Evolutionary conservation across 1,140 invertebrate genomes (phyloP), one percentile per base, ranked within the genome.

Genomic region (Hylaeus volcanicus): DNA sequence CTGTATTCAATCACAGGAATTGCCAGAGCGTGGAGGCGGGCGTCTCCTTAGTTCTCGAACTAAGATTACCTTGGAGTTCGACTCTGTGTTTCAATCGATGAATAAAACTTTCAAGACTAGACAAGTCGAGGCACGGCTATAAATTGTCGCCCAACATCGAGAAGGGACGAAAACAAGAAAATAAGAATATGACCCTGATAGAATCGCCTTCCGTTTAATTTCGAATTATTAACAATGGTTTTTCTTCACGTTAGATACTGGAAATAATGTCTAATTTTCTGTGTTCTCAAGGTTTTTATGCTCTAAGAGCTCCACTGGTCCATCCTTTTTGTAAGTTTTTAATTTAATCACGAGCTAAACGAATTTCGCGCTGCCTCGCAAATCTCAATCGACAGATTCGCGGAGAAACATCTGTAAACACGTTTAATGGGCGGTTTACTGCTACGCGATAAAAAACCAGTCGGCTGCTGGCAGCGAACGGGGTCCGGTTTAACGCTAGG

Each of bases 1-100:
- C 86, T 89, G 85, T 88, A 90, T 92, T 92, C 91, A 90, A 92
- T 92, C 91, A 90, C 84, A 88, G 83, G 88, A 89, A 90, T 90
- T 89, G 87, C 83, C 85, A 64, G 78, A 80, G 73, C 79, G 82
- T 88, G 15, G 5, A 1, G 37, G 45, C 81, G 88, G 86, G 86
- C 90, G 90, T 87, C 86, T 64, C 84, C 89, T 91, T 89, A 90
- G 89, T 90, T 89, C 84, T 81, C 63, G 81, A 90, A 92, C 87
- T 90, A 84, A 90, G 87, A 92, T 92, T 92, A 89, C 90, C 85
- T 89, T 82, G 87, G 89, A 88, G 88, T 90, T 91, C 37, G 61
- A 12, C 39, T 90, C 85, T 86, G 82, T 70, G 68, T 68, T 72
- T 66, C 63, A 37, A 80, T 76, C 77, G 78, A 78, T 60, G 53